phyloP scores from a whole-genome alignment of 2,797 vertebrate species.

The Sparus aurata region DNA sequence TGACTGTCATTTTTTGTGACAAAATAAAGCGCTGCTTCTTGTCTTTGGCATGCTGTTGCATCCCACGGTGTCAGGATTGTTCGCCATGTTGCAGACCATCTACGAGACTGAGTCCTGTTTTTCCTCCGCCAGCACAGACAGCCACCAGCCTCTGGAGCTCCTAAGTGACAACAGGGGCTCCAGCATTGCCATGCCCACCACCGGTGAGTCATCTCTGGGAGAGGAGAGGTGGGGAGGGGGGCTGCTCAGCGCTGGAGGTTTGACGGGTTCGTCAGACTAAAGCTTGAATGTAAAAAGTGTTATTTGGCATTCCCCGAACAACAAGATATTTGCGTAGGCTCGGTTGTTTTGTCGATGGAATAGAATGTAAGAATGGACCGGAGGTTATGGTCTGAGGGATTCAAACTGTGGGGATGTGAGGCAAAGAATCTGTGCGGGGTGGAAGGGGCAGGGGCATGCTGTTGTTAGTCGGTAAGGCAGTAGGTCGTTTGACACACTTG shows the following conservation, averaged over 20 bases:
- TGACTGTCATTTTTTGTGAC: conserved; percentile 38
- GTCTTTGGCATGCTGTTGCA: conserved; percentile 92
- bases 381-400: conserved; percentile 5
- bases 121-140: conserved; percentile 89
- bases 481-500: background rate
- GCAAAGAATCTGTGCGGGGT: background rate
- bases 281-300: background rate
- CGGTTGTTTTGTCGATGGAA: conserved; percentile 7
- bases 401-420: background rate
- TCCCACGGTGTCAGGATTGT: conserved; percentile 91
- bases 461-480: background rate
- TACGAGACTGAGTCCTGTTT: conserved; percentile 95
- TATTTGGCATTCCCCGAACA: no score
- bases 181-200: conserved; percentile 85
- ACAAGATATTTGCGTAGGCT: background rate
- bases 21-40: conserved; percentile 46
- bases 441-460: background rate
- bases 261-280: background rate
- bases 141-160: conserved; percentile 91
- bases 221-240: conserved; percentile 20
- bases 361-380: background rate
- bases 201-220: conserved; percentile 88
- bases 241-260: background rate
- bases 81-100: conserved; percentile 95
- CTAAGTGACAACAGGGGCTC: conserved; percentile 85